A percentile compares a stretch with the other conserved stretches of the same genome.
phyloP scores from a whole-genome alignment of 1,140 invertebrate species.

The Agraylea sexmaculata region DNA sequence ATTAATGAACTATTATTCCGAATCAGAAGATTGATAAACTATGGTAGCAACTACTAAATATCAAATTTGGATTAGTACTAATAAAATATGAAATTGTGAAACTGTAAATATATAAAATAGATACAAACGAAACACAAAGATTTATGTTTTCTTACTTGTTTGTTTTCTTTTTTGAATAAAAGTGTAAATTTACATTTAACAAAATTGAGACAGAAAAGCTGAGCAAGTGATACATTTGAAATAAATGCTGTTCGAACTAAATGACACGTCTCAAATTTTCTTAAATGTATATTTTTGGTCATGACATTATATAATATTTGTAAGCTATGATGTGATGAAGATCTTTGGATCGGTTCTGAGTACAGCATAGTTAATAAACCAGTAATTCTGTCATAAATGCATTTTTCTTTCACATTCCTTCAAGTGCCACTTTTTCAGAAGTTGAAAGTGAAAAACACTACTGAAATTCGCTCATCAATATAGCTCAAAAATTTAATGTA shows the following conservation, averaged over 20 bases:
- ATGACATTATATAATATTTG: conserved; percentile 45
- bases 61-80: conserved; percentile 17
- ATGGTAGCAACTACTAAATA: conserved; percentile 18
- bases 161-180: conserved; percentile 20
- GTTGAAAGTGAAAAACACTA: too few relatives aligned
- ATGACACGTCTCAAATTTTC: conserved; percentile 14
- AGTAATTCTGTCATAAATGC: conserved; percentile 46
- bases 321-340: conserved; percentile 44
- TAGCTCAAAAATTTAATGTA: too few relatives aligned
- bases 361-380: conserved; percentile 46
- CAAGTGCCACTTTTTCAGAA: too few relatives aligned
- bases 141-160: conserved; percentile 17
- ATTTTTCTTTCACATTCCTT: too few relatives aligned
- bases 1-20: conserved; percentile 20
- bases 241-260: conserved; percentile 3
- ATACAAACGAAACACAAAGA: conserved; percentile 26
- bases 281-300: conserved; percentile 29
- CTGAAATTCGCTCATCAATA: too few relatives aligned
- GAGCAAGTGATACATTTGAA: conserved; percentile 2
- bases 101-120: conserved; percentile 43
- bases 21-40: conserved; percentile 20
- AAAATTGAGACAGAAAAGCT: conserved; percentile 12
- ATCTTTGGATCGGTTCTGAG: conserved; percentile 44
- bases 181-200: conserved; percentile 14
- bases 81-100: conserved; percentile 40